These are phyloP conservation scores for Pseudomyrmex concolor DNA, from an alignment of 1,140 invertebrate species.

Conservation along the genomic window DNA sequence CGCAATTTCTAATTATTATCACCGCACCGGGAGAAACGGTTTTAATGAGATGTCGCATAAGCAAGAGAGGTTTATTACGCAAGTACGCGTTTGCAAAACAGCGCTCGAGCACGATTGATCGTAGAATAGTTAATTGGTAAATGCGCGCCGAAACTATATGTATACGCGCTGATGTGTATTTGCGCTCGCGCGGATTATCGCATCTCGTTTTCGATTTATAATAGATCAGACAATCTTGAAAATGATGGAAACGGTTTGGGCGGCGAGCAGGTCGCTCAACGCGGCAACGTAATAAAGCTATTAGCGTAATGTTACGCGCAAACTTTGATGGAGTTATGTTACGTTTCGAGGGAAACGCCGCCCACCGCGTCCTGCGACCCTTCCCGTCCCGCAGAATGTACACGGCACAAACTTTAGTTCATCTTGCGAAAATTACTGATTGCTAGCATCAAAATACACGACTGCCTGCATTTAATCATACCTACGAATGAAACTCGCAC, in stretches of 20 bases:
- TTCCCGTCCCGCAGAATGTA: constrained; percentile 25
- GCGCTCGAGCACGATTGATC: neutral
- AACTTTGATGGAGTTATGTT: constrained; percentile 55
- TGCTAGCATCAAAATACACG: constrained; percentile 32
- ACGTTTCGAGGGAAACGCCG: constrained; percentile 46
- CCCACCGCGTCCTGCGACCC: constrained; percentile 38
- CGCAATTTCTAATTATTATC: constrained; percentile 36
- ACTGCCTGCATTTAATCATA: constrained; percentile 44
- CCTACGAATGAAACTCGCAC: constrained; percentile 20
- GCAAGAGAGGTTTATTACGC: neutral
- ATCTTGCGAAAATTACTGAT: constrained; percentile 57
- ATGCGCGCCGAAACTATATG: neutral
- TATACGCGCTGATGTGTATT: neutral
- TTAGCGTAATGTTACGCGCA: constrained; percentile 59
- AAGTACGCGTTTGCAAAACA: constrained; percentile 4
- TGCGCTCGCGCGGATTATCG: too few relatives aligned
- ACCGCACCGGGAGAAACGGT: neutral
- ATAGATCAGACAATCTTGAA: constrained; percentile 47
- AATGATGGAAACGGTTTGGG: constrained; percentile 47
- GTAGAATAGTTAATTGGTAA: constrained; percentile 12
- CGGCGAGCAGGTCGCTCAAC: constrained; percentile 23
- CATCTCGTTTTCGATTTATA: constrained; percentile 18
- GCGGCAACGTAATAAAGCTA: constrained; percentile 56
- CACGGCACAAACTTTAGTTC: constrained; percentile 47
- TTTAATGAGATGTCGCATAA: constrained; percentile 8